Evolutionary conservation across 2,888 invertebrate genomes (phyloP), one percentile per base, ranked within the genome.

Genomic region (Diarsia rubi): DNA sequence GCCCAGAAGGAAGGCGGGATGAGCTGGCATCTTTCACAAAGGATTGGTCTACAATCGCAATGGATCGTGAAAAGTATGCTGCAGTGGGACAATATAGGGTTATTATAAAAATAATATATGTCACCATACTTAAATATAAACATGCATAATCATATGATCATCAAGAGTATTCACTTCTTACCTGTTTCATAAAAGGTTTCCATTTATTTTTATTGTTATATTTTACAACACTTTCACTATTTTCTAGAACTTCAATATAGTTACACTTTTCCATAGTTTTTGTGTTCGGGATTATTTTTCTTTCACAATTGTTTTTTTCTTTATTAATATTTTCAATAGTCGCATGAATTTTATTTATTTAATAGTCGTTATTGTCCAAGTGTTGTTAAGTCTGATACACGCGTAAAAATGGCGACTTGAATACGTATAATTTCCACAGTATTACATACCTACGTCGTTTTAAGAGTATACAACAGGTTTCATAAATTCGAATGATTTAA

Each of bases 151-250:
- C n/a, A n/a, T n/a, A n/a, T n/a, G n/a, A n/a, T n/a, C 37, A 37
- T 37, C 8, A 54, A 54, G 24, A 54, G 54, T 54, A 14, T 24
- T 54, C 16, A n/a, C 3, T n/a, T 19, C 44, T 77, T 57, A 81
- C 81, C 78, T 81, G 81, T 57, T 78, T 81, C 64, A 73, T 57
- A 68, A 81, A 78, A 1, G 82, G 82, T 68, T 73, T 81, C 81
- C 81, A 82, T 65, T 54, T 16, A 4, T 8, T 54, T 31, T n/a
- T 54, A 19, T 21, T 16, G 16, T 60, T 78, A 45, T 24, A 14
- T 59, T 62, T 60, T 9, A 27, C 9, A 2, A 24, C 70, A 73
- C 67, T 68, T 62, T 70, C 78, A 67, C 73, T 47, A 2, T 44
- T 67, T 42, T 19, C 42, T 1, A 42, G 44, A n/a, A 68, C 73